A percentile compares a stretch with the other conserved stretches of the same genome.
Evolutionary conservation across 2,888 invertebrate genomes (phyloP).

Genomic region (Nasonia oneida): DNA sequence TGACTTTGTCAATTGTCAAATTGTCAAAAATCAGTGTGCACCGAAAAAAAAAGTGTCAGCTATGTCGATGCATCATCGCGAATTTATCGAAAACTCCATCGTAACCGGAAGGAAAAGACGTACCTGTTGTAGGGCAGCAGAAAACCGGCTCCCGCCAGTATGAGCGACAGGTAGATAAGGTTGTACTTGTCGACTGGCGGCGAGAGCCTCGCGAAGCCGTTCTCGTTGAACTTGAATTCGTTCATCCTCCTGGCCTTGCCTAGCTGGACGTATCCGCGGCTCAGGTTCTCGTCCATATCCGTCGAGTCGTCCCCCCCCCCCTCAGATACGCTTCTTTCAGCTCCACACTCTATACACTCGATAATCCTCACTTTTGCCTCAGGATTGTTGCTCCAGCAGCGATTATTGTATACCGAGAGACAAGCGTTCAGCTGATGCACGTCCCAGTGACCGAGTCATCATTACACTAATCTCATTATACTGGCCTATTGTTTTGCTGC

Average conservation of each 20-base stretch:
- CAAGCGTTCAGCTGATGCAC: neutral
- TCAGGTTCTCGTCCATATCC: slow-evolving; percentile 84
- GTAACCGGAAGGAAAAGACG: neutral
- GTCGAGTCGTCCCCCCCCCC: neutral
- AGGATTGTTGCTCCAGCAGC: neutral
- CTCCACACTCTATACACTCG: neutral
- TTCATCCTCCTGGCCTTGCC: slow-evolving; percentile 83
- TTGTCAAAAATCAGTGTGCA: slow-evolving; percentile 28
- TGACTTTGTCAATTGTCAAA: slow-evolving; percentile 47
- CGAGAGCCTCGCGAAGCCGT: slow-evolving; percentile 77
- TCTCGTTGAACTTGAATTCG: slow-evolving; percentile 78
- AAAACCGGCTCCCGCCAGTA: slow-evolving; percentile 94
- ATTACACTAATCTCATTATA: neutral
- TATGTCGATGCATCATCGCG: too few species aligned
- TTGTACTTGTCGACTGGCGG: slow-evolving; percentile 87
- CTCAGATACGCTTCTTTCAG: neutral
- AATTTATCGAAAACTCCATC: neutral
- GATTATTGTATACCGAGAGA: too few species aligned
- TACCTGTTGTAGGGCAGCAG: slow-evolving; percentile 95
- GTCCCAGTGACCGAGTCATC: slow-evolving; percentile 2
- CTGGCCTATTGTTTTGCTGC: neutral
- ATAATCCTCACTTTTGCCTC: neutral
- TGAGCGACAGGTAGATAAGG: slow-evolving; percentile 87
- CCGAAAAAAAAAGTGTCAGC: too few species aligned
- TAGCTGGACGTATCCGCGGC: slow-evolving; percentile 83